Conservation (phyloP, 2,888 invertebrate genomes). For the Apamea epomidion region DNA sequence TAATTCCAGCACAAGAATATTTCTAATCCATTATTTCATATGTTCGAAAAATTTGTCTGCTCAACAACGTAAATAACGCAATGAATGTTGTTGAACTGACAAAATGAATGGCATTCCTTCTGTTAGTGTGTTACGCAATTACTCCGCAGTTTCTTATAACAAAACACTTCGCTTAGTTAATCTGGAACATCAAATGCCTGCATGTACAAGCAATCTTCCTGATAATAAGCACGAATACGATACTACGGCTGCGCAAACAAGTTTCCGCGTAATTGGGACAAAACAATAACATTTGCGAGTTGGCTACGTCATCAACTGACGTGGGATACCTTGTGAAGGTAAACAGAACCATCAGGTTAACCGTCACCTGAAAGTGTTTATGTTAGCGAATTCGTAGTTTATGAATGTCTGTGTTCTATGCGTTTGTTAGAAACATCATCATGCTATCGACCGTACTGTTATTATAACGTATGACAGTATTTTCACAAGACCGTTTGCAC, state of each 20-base stretch:
- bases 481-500: not conserved
- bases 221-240: slow-evolving; percentile 40
- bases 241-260: slow-evolving; percentile 27
- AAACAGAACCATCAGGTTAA: slow-evolving; percentile 28
- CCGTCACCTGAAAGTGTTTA: slow-evolving; percentile 10
- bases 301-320: slow-evolving; percentile 41
- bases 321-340: slow-evolving; percentile 20
- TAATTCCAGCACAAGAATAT: slow-evolving; percentile 1
- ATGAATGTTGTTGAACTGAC: not conserved
- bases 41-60: not conserved
- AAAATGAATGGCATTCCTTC: not conserved
- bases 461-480: slow-evolving; percentile 12
- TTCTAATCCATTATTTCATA: not conserved
- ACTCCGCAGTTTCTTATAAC: not conserved
- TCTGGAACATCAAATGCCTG: slow-evolving; percentile 1
- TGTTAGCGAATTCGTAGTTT: slow-evolving; percentile 5
- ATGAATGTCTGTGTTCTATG: slow-evolving; percentile 5
- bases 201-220: slow-evolving; percentile 19
- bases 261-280: slow-evolving; percentile 53
- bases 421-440: not conserved
- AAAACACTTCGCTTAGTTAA: not conserved
- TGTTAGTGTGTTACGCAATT: not conserved
- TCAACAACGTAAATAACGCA: not conserved
- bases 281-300: slow-evolving; percentile 51
- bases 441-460: not conserved